Conservation (phyloP, 2,888 invertebrate species). For the Eulithis prunata region DNA sequence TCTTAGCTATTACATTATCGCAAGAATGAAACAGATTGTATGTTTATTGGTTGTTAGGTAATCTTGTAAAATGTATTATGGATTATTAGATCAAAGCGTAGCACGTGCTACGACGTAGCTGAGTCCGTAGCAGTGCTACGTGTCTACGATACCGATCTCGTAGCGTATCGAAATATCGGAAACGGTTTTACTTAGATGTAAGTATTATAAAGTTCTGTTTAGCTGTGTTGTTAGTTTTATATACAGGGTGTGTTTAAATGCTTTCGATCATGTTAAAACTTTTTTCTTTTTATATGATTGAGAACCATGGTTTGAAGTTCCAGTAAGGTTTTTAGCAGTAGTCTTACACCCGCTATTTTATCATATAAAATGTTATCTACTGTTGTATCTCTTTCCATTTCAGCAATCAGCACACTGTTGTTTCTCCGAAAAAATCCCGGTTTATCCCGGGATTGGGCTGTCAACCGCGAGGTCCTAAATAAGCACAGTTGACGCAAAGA, state of each 20-base stretch:
- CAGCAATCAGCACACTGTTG: conserved; percentile 24
- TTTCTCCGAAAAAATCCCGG: conserved; percentile 38
- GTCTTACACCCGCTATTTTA: background rate
- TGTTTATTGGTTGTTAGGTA: background rate
- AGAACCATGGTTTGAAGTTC: too few relatives aligned
- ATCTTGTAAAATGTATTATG: conserved; percentile 14
- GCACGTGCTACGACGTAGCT: conserved; percentile 26
- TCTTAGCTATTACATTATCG: background rate
- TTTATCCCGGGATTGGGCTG: conserved; percentile 51
- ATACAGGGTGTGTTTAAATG: background rate
- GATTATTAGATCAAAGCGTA: conserved; percentile 22
- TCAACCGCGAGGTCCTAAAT: conserved; percentile 53
- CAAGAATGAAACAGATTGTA: background rate
- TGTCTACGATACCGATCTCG: conserved; percentile 19
- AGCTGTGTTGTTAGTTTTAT: background rate
- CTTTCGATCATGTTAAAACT: too few relatives aligned
- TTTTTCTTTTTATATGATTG: too few relatives aligned
- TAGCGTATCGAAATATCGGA: conserved; percentile 8
- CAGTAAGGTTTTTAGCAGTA: too few relatives aligned
- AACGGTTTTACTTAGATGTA: conserved; percentile 4
- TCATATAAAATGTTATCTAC: background rate
- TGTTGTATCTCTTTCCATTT: conserved; percentile 18
- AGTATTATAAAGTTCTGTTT: conserved; percentile 3
- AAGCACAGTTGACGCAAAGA: conserved; percentile 49
- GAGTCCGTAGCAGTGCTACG: conserved; percentile 21